Evolutionary conservation across 2,797 vertebrate genomes (phyloP).

Genomic region (Artibeus lituratus): DNA sequence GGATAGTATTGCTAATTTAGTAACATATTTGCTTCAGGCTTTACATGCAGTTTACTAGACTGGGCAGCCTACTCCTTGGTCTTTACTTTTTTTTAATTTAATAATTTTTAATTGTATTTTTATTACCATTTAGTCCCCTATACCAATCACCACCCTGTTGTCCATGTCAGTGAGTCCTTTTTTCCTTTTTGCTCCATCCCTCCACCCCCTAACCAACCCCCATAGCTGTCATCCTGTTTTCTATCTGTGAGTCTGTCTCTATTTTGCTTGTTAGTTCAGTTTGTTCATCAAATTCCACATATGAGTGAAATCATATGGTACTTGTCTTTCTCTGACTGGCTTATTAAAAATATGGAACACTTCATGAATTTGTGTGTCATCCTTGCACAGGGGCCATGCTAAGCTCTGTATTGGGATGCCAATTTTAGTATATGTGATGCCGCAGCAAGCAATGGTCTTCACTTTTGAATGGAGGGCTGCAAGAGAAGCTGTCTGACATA

Average conservation of each 20-base stretch:
- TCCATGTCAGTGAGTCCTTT: no score
- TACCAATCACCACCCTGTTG: neutral
- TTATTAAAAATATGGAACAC: neutral
- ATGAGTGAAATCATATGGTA: neutral
- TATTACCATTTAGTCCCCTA: neutral
- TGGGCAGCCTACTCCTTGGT: neutral
- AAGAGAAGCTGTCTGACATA: neutral
- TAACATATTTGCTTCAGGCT: slow-evolving; percentile 14
- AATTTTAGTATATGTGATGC: neutral
- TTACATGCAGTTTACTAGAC: neutral
- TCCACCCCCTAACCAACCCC: no score
- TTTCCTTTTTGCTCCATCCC: no score
- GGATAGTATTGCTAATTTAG: slow-evolving; percentile 60
- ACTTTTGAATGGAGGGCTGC: slow-evolving; percentile 48
- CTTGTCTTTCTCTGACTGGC: neutral
- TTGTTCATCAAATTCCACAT: neutral
- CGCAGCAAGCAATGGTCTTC: neutral
- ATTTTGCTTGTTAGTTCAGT: neutral
- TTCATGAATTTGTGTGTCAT: neutral
- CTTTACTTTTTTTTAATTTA: slow-evolving; percentile 38
- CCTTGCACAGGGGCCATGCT: neutral
- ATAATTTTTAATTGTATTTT: neutral
- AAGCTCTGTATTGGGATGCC: neutral
- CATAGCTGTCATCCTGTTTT: neutral
- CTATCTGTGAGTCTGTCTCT: neutral